Evolutionary conservation across 2,113 vertebrate genomes (phyloP).

Genomic region (Pionites leucogaster): DNA sequence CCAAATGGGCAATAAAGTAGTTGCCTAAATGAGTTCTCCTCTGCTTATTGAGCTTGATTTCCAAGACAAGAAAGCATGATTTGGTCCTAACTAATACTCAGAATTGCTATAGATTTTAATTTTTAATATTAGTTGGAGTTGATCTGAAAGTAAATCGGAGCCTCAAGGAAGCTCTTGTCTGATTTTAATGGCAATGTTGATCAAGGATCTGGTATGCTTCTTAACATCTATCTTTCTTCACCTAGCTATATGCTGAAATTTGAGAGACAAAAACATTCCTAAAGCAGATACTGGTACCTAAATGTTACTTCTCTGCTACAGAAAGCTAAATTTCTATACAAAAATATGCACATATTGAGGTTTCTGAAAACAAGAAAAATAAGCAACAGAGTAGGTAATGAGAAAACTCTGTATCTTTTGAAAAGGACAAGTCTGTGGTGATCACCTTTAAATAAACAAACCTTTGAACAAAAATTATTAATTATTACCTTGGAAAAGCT

Average conservation of each 20-base stretch:
- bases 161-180: background rate
- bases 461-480: background rate
- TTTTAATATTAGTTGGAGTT: background rate
- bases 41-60: background rate
- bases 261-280: background rate
- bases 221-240: background rate
- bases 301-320: background rate
- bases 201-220: background rate
- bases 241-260: background rate
- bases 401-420: background rate
- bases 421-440: background rate
- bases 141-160: background rate
- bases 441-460: background rate
- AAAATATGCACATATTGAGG: background rate
- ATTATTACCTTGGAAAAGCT: background rate
- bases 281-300: background rate
- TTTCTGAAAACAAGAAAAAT: background rate
- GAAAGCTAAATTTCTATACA: background rate
- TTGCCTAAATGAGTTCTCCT: background rate
- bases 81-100: background rate
- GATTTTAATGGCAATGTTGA: background rate
- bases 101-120: background rate
- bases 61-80: background rate
- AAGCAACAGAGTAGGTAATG: background rate
- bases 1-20: background rate